phyloP scores from a whole-genome alignment of 53 echinoderm and acorn worm genomes.

The Echinometra lucunter region DNA sequence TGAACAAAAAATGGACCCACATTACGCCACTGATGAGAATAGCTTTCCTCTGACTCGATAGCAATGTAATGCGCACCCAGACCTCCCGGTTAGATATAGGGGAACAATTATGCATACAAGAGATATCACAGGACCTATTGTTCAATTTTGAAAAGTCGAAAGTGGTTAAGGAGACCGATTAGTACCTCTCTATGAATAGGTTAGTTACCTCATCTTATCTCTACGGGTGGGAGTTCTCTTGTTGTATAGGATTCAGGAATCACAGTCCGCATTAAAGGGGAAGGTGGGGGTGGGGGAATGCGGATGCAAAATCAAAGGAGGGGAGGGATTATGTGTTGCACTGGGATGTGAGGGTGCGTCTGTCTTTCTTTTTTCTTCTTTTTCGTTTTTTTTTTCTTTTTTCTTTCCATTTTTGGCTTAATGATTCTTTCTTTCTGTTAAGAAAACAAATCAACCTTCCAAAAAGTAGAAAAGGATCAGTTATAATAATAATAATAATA shows the following conservation, averaged over 20 bases:
- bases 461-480: no score
- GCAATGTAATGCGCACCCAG: neutral
- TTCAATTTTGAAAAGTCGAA: neutral
- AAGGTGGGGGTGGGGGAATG: no score
- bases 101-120: neutral
- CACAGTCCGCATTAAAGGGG: neutral
- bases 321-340: no score
- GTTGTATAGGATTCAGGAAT: slow-evolving; percentile 2
- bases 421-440: no score
- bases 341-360: no score
- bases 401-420: no score
- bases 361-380: no score
- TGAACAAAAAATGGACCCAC: neutral
- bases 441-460: no score
- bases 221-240: neutral
- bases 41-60: neutral
- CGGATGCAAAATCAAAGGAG: no score
- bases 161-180: neutral
- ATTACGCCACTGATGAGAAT: neutral
- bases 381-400: no score
- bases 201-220: neutral
- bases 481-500: no score
- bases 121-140: neutral
- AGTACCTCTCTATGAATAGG: neutral
- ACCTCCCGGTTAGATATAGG: slow-evolving; percentile 14